Conservation (phyloP, 2,797 vertebrate genomes). For the Moxostoma hubbsi region DNA sequence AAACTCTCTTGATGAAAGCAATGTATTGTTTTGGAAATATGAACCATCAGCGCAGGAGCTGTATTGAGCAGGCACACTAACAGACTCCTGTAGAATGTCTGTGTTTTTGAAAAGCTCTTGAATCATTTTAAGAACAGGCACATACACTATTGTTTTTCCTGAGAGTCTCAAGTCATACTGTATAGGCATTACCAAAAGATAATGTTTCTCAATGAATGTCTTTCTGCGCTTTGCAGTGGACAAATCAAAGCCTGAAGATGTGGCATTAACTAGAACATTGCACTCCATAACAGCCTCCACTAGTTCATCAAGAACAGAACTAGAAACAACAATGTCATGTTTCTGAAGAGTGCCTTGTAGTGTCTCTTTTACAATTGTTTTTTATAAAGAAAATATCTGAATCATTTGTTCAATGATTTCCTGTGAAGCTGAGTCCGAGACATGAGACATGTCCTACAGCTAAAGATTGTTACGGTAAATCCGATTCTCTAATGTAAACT, state of each 20-base stretch:
- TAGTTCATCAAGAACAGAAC: constrained; percentile 16
- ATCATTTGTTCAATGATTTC: constrained; percentile 27
- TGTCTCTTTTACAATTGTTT: not conserved
- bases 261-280: constrained; percentile 29
- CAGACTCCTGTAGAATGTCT: constrained; percentile 9
- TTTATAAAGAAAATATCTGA: not conserved
- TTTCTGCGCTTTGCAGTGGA: too few species aligned
- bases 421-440: constrained; percentile 19
- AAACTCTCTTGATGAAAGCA: constrained; percentile 6
- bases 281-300: constrained; percentile 28
- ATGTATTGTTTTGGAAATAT: constrained; percentile 1
- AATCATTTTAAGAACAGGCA: constrained; percentile 30
- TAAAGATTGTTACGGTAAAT: not conserved
- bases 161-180: not conserved
- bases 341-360: not conserved
- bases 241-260: not conserved
- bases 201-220: not conserved
- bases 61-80: constrained; percentile 1
- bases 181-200: constrained; percentile 2
- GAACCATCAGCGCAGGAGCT: not conserved
- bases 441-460: not conserved
- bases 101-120: constrained; percentile 40
- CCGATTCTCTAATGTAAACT: not conserved
- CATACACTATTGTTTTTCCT: not conserved
- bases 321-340: constrained; percentile 8